Percentiles rank a stretch among this genome's conserved stretches.
Conservation (phyloP, 2,113 vertebrate species). For the Gobio gobio region DNA sequence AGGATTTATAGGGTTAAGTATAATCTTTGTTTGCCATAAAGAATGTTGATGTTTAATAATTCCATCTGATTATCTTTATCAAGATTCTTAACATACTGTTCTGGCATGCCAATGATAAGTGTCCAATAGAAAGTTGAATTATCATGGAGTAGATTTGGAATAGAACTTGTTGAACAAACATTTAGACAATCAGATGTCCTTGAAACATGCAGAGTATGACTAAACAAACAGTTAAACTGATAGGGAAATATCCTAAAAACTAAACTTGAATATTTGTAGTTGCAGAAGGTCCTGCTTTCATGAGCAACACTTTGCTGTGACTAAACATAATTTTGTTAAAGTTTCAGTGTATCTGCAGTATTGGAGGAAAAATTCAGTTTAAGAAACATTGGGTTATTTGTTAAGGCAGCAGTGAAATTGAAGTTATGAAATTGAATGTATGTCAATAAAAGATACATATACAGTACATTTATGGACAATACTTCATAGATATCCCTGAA, state of each 20-base stretch:
- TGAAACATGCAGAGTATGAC: conserved; percentile 21
- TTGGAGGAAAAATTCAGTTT: not conserved
- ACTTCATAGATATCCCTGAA: not conserved
- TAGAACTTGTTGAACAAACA: conserved; percentile 14
- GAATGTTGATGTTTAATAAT: not conserved
- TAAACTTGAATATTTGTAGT: not conserved
- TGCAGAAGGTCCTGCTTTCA: not conserved
- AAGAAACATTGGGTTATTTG: conserved; percentile 1
- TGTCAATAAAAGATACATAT: too few species aligned
- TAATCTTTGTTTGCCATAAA: not conserved
- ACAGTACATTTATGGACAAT: too few species aligned
- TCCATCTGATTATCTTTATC: not conserved
- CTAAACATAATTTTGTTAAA: not conserved
- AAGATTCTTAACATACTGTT: not conserved
- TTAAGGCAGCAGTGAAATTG: not conserved
- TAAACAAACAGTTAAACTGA: conserved; percentile 13
- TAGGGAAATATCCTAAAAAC: not conserved
- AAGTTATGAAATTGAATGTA: too few species aligned
- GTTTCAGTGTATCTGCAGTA: not conserved
- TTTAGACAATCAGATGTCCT: not conserved
- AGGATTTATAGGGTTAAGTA: not conserved
- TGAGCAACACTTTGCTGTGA: not conserved
- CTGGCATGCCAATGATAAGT: not conserved
- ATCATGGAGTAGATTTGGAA: not conserved
- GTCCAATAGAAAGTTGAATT: not conserved